These are phyloP conservation scores for Strix uralensis DNA, from an alignment of 2,113 vertebrate species.

Conservation along the genomic window DNA sequence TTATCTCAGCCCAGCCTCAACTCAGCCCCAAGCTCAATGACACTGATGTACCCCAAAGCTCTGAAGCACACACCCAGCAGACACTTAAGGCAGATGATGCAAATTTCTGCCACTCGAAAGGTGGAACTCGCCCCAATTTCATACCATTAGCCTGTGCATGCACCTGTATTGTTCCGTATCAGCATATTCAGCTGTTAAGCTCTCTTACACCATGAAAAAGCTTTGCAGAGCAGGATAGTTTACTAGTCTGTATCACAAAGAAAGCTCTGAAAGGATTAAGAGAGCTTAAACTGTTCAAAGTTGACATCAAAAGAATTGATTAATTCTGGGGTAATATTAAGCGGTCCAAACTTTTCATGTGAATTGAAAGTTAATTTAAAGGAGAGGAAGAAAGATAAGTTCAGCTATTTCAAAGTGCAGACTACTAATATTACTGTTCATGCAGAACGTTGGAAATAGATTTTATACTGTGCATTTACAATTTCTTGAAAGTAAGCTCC, in stretches of 20 bases:
- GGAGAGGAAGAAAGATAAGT: neutral
- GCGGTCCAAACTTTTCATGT: neutral
- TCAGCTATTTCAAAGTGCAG: neutral
- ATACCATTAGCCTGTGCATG: neutral
- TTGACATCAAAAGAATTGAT: neutral
- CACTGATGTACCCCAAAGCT: neutral
- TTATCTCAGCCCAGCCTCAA: neutral
- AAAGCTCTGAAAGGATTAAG: neutral
- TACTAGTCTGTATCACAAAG: neutral
- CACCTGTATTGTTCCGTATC: neutral
- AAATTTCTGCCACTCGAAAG: neutral
- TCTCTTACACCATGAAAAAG: neutral
- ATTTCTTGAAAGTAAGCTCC: neutral
- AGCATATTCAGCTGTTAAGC: neutral
- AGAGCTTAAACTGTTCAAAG: neutral
- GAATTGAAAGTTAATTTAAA: neutral
- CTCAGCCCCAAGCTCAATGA: neutral
- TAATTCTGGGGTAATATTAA: neutral
- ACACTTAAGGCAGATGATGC: neutral
- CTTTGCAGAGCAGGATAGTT: neutral
- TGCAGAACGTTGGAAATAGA: neutral
- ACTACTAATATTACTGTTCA: neutral
- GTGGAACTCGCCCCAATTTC: neutral
- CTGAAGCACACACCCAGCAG: rapidly evolving
- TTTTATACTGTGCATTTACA: neutral